phyloP scores from a whole-genome alignment of 2,113 vertebrate genomes.

The Dermatemys mawii region DNA sequence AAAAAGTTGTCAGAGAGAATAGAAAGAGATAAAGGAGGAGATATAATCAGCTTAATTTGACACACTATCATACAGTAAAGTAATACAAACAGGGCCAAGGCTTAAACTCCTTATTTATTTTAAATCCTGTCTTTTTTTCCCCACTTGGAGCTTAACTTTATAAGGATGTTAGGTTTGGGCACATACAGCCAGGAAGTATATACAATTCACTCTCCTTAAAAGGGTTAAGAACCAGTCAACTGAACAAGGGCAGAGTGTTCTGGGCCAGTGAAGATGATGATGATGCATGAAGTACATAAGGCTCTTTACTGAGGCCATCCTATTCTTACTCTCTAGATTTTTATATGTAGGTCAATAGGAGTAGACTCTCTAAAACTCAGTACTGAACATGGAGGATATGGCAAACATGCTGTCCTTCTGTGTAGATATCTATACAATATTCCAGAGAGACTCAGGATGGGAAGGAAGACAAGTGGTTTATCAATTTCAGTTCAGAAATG shows the following conservation, averaged over 20 bases:
- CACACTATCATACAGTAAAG: neutral
- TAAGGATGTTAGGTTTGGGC: neutral
- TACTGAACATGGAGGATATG: too few species aligned
- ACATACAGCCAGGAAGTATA: neutral
- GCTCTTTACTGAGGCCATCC: neutral
- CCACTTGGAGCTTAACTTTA: neutral
- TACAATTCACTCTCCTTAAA: neutral
- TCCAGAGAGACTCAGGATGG: too few species aligned
- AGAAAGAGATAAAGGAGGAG: neutral
- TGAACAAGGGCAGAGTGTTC: neutral
- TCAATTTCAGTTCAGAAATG: neutral
- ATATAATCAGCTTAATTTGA: neutral
- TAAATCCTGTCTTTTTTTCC: neutral
- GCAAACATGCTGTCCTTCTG: too few species aligned
- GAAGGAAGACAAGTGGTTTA: too few species aligned
- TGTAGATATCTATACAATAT: too few species aligned
- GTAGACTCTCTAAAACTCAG: too few species aligned
- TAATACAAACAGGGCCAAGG: neutral
- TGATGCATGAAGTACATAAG: neutral
- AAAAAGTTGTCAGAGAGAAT: neutral
- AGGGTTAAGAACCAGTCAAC: neutral
- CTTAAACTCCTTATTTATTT: neutral
- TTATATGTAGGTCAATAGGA: too few species aligned
- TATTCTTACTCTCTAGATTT: neutral
- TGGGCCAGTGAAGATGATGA: neutral